Conservation (phyloP, 2,797 vertebrate genomes). For the Pseudopleuronectes americanus region DNA sequence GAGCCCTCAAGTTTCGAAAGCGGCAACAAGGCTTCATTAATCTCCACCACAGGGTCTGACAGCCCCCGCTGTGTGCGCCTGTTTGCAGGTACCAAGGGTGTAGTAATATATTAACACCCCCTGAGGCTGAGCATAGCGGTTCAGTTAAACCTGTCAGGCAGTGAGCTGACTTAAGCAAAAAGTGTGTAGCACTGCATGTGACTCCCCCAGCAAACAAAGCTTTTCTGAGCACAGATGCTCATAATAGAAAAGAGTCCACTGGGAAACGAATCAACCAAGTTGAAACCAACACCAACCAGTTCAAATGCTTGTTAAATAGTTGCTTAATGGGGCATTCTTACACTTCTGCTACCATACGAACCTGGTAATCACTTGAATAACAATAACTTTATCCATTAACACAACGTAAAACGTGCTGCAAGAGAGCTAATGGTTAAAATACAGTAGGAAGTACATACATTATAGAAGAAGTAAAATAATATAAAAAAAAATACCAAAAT, state of each 20-base stretch:
- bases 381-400: too few species aligned
- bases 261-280: slow-evolving; percentile 15
- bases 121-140: slow-evolving; percentile 23
- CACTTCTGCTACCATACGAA: not conserved
- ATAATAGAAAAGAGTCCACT: not conserved
- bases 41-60: slow-evolving; percentile 21
- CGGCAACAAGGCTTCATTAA: slow-evolving; percentile 34
- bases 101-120: slow-evolving; percentile 49
- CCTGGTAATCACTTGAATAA: too few species aligned
- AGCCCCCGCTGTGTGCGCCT: slow-evolving; percentile 12
- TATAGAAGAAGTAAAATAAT: too few species aligned
- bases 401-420: too few species aligned
- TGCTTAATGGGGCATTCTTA: not conserved
- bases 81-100: slow-evolving; percentile 26
- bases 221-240: slow-evolving; percentile 1
- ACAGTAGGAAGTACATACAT: too few species aligned
- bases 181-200: not conserved
- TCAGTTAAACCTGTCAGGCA: slow-evolving; percentile 45
- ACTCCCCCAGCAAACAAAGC: slow-evolving; percentile 17
- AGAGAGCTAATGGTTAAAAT: too few species aligned
- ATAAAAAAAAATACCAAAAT: too few species aligned
- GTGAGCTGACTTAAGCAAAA: slow-evolving; percentile 55
- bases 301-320: not conserved
- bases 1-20: slow-evolving; percentile 16
- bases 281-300: not conserved